Evolutionary conservation across 2,888 invertebrate genomes (phyloP), one percentile per base, ranked within the genome.

Genomic region (Mimumesa dahlbomi): DNA sequence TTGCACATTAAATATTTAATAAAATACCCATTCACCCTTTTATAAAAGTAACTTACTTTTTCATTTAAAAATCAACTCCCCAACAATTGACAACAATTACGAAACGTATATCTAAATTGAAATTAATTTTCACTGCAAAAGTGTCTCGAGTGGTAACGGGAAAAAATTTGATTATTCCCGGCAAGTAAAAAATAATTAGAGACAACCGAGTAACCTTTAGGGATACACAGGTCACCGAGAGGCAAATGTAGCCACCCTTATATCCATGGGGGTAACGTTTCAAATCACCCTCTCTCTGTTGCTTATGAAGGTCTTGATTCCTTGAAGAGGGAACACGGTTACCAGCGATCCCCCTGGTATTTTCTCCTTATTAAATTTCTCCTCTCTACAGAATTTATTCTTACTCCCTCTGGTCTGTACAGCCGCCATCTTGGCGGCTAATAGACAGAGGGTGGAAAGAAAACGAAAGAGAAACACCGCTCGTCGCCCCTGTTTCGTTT

Each of bases 311-410:
- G 4, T n/a, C 45, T 38, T 45, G 45, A 38, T 57, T 57, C 38
- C 16, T 46, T 16, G 31, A 38, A 21, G 21, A 45, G 19, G 45
- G 13, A 40, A 38, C 29, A 36, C 22, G 14, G 50, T 19, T 49
- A 31, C 59, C 25, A 6, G n/a, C 42, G 34, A 52, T 38, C 22
- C 29, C 42, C 40, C 42, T 40, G 48, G 53, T 31, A 63, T 64
- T 69, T 69, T 63, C 62, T 59, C 45, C 36, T 69, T 63, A 72
- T 72, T 72, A 64, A 69, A 69, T 72, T 64, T 52, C 54, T 49
- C 45, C 36, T 22, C 13, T 29, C 29, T 50, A 31, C 59, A 43
- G 31, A 21, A 63, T 72, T 56, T 54, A 58, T 71, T 71, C 57
- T 6, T 56, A 50, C 49, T 49, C 43, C 48, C 54, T 21, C 45